Base-by-base conservation (phyloP, 2,797 vertebrate genomes). In the Acanthurus leucopareius region DNA sequence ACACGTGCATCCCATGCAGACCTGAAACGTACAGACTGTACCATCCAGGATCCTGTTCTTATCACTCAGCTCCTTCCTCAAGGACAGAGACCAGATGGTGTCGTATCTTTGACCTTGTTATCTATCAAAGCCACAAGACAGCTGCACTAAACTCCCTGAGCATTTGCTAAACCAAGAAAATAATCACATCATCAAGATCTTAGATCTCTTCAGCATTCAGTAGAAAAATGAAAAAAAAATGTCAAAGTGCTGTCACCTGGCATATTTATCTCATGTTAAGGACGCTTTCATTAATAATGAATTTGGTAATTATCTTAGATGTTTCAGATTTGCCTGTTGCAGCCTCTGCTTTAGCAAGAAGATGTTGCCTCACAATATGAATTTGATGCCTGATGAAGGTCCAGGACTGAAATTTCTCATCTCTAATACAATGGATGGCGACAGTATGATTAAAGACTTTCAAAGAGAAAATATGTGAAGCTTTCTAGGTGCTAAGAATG, bases 21-120 rank as follows among this genome's bases (percentile, higher is more conserved):
- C 20, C 22, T 22, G 10, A 70, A 60, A 73, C 38, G 42, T 56
- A 65, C 60, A 69, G 52, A 69, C 56, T 64, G 69, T 7, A 19
- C 7, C 25, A 52, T 65, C 54, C 70, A 20, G 75, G 45, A 44
- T 67, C 68, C 25, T 76, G 32, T 65, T 77, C 40, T 68, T 77
- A 64, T 83, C 77, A 44, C 48, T 35, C 62, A 75, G 62, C 54
- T 64, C 42, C 49, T 79, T 83, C 66, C 74, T 82, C 58, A 78
- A 85, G 80, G 80, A 85, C 84, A 68, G 52, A 85, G 70, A 80
- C 65, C 87, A 91, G 86, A 87, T 87, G 75, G 63, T n/a, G 38
- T 88, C 83, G 89, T 90, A 91, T 91, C 84, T 84, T 59, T 90
- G 75, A 91, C 86, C 75, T 82, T 85, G 83, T 87, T 64, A 71